These are phyloP conservation scores for Acrocephalus arundinaceus DNA, from an alignment of 2,113 vertebrate genomes.

Conservation along the genomic window DNA sequence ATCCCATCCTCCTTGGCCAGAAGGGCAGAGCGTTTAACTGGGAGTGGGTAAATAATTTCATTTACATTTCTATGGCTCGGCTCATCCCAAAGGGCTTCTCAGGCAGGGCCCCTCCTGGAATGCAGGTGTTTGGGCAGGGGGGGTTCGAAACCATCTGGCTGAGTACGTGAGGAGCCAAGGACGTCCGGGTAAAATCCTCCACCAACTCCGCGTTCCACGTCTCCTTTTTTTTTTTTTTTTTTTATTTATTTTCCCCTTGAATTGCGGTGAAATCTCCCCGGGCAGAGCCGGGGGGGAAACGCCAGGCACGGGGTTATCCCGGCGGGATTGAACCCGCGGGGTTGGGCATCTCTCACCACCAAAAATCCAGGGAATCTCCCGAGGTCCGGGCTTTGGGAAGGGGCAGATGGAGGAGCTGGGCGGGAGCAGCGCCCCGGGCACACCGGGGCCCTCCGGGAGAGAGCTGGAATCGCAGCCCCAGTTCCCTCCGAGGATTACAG, in stretches of 20 bases:
- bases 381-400: neutral
- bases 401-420: neutral
- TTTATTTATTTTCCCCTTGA: neutral
- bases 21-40: constrained; percentile 43
- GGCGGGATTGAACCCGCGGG: fast-evolving
- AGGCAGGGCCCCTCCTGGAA: constrained; percentile 2
- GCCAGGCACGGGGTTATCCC: neutral
- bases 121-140: constrained; percentile 33
- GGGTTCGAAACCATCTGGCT: constrained; percentile 38
- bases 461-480: too few relatives aligned
- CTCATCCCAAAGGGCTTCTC: constrained; percentile 18
- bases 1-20: constrained; percentile 3
- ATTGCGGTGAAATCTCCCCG: neutral
- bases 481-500: too few relatives aligned
- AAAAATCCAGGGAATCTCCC: neutral
- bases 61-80: constrained; percentile 50
- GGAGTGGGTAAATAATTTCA: constrained; percentile 42
- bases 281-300: neutral
- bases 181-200: neutral
- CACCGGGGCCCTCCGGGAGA: too few relatives aligned
- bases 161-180: constrained; percentile 14
- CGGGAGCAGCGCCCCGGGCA: neutral
- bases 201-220: neutral
- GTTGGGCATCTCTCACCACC: fast-evolving
- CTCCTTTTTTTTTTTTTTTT: too few relatives aligned